phyloP scores from a whole-genome alignment of 1,140 invertebrate genomes.

The Spodoptera frugiperda region DNA sequence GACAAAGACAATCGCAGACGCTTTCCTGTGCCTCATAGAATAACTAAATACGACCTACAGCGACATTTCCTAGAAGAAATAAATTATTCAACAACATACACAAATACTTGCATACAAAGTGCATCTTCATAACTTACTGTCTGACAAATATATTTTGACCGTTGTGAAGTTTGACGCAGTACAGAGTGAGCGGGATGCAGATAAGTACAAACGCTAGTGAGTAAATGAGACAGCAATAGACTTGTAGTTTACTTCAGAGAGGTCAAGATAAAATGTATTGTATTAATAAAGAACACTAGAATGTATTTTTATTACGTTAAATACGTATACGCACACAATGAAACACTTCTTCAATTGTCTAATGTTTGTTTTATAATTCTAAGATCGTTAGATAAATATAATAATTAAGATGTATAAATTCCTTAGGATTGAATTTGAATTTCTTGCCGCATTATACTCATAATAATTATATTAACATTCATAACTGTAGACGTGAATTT shows the following conservation, averaged over 20 bases:
- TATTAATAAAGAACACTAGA: background rate
- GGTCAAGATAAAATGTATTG: no score
- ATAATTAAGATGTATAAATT: conserved; percentile 12
- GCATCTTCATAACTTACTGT: conserved; percentile 15
- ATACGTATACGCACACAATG: conserved; percentile 5
- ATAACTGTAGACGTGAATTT: background rate
- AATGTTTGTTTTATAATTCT: conserved; percentile 10
- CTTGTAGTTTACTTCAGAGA: no score
- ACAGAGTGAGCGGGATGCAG: no score
- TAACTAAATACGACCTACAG: conserved; percentile 31
- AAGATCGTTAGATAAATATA: conserved; percentile 14
- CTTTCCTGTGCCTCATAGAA: conserved; percentile 17
- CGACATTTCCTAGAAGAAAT: conserved; percentile 31
- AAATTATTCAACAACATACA: conserved; percentile 32
- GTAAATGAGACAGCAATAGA: no score
- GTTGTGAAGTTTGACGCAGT: no score
- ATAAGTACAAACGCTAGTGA: no score
- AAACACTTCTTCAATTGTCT: conserved; percentile 26
- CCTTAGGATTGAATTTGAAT: background rate
- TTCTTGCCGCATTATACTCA: background rate
- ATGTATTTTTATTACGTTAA: conserved; percentile 12
- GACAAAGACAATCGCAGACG: conserved; percentile 28
- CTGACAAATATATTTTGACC: no score
- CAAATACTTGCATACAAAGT: conserved; percentile 14
- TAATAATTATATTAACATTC: background rate